These are phyloP conservation scores for Dipodomys stephensi DNA, from an alignment of 2,113 vertebrate species.

Conservation along the genomic window DNA sequence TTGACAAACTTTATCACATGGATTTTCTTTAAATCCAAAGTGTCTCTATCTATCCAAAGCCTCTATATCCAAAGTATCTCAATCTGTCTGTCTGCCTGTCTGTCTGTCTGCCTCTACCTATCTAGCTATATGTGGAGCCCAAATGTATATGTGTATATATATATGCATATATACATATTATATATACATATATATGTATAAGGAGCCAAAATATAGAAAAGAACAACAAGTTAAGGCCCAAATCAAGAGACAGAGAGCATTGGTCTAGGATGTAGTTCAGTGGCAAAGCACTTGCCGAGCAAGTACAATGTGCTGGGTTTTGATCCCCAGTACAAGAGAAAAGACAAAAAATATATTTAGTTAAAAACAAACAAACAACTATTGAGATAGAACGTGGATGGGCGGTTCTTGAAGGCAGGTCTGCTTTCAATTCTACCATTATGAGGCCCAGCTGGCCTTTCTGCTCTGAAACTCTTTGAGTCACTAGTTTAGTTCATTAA, in stretches of 20 bases:
- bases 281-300: too few species aligned
- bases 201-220: background rate
- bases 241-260: too few species aligned
- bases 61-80: background rate
- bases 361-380: background rate
- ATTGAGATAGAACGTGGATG: background rate
- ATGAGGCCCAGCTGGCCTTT: background rate
- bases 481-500: background rate
- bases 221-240: background rate
- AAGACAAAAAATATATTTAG: too few species aligned
- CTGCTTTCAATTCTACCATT: background rate
- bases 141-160: too few species aligned
- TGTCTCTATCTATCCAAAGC: background rate
- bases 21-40: background rate
- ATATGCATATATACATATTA: too few species aligned
- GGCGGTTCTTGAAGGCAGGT: background rate
- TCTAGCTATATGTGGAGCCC: too few species aligned
- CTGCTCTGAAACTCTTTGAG: background rate
- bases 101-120: background rate
- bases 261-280: too few species aligned
- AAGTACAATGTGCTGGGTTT: too few species aligned
- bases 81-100: background rate
- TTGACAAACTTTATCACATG: background rate
- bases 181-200: too few species aligned
- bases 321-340: too few species aligned